Evolutionary conservation across 1,140 invertebrate genomes (phyloP).

Genomic region (Diorhabda sublineata): DNA sequence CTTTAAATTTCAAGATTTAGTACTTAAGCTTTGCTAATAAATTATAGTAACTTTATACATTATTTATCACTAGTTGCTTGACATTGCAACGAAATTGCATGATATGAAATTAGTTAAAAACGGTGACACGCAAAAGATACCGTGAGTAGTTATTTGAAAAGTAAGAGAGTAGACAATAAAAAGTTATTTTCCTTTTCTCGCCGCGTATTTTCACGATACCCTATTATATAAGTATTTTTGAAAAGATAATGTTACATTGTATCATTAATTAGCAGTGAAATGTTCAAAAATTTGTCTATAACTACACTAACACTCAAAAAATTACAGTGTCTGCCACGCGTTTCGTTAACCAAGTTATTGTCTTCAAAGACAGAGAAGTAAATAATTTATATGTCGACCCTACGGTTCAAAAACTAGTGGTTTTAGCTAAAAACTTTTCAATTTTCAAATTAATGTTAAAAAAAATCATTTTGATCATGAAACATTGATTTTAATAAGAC

Average conservation of each 20-base stretch:
- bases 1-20: not conserved
- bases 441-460: no score
- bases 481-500: no score
- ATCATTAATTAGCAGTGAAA: not conserved
- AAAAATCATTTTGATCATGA: no score
- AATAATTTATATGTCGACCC: no score
- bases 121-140: conserved; percentile 28
- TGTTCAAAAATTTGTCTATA: not conserved
- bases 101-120: conserved; percentile 26
- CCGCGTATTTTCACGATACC: not conserved
- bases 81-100: conserved; percentile 27
- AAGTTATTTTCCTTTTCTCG: conserved; percentile 23
- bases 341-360: no score
- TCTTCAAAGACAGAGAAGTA: no score
- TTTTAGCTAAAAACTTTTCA: no score
- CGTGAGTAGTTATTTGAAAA: conserved; percentile 20
- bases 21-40: not conserved
- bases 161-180: conserved; percentile 25
- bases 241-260: not conserved
- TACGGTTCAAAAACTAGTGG: no score
- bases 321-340: no score
- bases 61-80: conserved; percentile 13
- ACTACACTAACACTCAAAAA: no score
- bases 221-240: not conserved
- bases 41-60: conserved; percentile 8